Base-by-base conservation (phyloP, 2,113 vertebrate species). In the Callocephalon fimbriatum region DNA sequence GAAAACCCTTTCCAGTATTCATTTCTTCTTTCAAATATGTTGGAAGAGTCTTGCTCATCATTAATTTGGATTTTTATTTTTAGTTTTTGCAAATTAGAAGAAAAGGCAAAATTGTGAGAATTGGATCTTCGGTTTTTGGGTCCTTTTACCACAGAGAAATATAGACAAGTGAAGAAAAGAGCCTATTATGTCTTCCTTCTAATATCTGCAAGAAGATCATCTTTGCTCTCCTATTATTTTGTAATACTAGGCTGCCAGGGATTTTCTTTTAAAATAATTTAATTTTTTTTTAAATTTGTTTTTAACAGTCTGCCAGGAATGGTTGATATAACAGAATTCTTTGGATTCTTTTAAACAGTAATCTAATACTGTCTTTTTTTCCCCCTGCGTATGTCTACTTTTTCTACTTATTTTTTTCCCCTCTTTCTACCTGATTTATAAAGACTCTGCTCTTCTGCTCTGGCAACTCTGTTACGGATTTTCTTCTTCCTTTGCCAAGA, bases 401-500 rank as follows among this genome's bases (percentile, higher is more conserved):
- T 29, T 89, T 78, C 38, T 81, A 17, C 59, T 73, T 44, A 5
- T 54, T 54, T 19, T 6, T 48, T 21, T 15, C 3, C 14, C 16
- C 48, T 27, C 35, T 84, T 93, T 44, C 45, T 77, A 23, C 19
- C 6, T 66, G 37, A 58, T 77, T 80, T 77, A 25, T 74, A 85
- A 93, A 87, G 77, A 58, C 45, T 54, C 51, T 76, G 45, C 48
- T 75, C 23, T 83, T 95, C 68, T 92, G 21, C 48, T 89, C n/a
- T 90, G 61, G 47, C 61, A 88, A 50, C 38, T 93, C 27, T 67
- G 22, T 86, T 82, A 20, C 0, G 51, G 62, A 78, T 94, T 90
- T 93, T 93, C 50, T 90, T 91, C 58, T 89, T 89, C 65, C 27
- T 75, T 82, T 95, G 42, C 51, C 51, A 72, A 74, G 91, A 79